phyloP scores from a whole-genome alignment of 30 jellyfish, hydroid and myxozoan species.

The Catostylus mosaicus region DNA sequence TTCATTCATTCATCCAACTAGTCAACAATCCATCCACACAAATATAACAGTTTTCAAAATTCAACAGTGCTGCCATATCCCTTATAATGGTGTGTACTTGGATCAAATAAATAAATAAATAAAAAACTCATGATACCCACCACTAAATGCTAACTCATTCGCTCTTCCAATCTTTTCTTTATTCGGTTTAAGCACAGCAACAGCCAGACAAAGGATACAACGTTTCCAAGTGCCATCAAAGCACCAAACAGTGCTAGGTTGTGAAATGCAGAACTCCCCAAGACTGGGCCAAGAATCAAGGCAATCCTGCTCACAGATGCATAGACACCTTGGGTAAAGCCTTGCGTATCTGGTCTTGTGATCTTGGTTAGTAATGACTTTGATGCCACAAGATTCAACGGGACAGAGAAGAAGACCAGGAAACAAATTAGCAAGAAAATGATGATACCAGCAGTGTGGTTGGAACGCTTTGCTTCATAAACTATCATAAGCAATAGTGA shows the following conservation, averaged over 20 bases:
- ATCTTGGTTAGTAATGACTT: conserved; percentile 89
- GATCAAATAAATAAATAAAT: too few relatives aligned
- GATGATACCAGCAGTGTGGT: conserved; percentile 63
- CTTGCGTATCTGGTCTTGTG: conserved; percentile 91
- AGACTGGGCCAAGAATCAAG: conserved; percentile 86
- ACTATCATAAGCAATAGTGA: conserved; percentile 80
- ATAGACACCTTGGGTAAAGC: conserved; percentile 95
- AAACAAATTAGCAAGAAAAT: conserved; percentile 70
- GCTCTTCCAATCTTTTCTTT: conserved; percentile 21
- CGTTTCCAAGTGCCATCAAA: conserved; percentile 77
- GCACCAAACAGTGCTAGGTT: conserved; percentile 77
- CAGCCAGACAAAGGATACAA: conserved; percentile 84
- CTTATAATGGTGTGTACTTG: too few relatives aligned
- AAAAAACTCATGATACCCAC: neutral
- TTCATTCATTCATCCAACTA: too few relatives aligned
- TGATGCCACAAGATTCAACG: conserved; percentile 92
- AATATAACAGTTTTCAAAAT: too few relatives aligned
- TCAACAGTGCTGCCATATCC: too few relatives aligned
- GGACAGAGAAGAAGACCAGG: conserved; percentile 89
- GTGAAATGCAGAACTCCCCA: conserved; percentile 94
- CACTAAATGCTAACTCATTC: conserved; percentile 3
- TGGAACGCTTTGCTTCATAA: conserved; percentile 71
- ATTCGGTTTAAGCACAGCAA: conserved; percentile 78
- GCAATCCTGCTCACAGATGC: conserved; percentile 94
- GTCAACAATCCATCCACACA: too few relatives aligned